Evolutionary conservation across 2,797 vertebrate species (phyloP).

Genomic region (Leuciscus waleckii): DNA sequence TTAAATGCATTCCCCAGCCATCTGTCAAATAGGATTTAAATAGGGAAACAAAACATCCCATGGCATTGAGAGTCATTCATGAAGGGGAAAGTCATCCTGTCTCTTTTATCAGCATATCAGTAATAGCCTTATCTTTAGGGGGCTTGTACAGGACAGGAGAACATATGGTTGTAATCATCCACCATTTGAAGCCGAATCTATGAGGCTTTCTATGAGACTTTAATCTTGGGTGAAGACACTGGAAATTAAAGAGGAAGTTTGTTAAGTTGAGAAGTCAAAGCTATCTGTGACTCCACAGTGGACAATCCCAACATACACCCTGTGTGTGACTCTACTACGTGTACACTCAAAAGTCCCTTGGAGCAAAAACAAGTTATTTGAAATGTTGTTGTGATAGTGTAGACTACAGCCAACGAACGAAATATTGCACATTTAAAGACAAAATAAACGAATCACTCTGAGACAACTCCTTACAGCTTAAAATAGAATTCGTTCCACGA

Average conservation of each 20-base stretch:
- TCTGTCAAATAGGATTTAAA: conserved; percentile 32
- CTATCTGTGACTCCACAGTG: conserved; percentile 8
- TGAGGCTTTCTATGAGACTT: conserved; percentile 35
- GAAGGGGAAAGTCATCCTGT: conserved; percentile 15
- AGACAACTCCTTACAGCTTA: not conserved
- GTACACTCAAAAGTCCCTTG: not conserved
- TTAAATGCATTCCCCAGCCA: conserved; percentile 18
- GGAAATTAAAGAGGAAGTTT: conserved; percentile 40
- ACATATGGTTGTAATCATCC: conserved; percentile 61
- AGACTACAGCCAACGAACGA: not conserved
- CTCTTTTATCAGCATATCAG: conserved; percentile 36
- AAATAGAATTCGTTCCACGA: not conserved
- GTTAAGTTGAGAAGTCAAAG: conserved; percentile 13
- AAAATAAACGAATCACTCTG: not conserved
- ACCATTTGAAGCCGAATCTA: conserved; percentile 43
- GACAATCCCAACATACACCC: not conserved
- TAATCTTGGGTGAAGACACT: conserved; percentile 44
- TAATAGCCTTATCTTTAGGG: conserved; percentile 47
- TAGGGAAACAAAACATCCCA: conserved; percentile 4
- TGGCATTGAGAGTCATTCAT: conserved; percentile 19
- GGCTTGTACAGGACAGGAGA: conserved; percentile 33
- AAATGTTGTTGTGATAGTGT: not conserved
- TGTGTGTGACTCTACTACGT: not conserved
- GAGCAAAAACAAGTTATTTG: not conserved
- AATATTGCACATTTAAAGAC: not conserved